phyloP scores from a whole-genome alignment of 1,140 invertebrate species.

The Cepaea nemoralis region DNA sequence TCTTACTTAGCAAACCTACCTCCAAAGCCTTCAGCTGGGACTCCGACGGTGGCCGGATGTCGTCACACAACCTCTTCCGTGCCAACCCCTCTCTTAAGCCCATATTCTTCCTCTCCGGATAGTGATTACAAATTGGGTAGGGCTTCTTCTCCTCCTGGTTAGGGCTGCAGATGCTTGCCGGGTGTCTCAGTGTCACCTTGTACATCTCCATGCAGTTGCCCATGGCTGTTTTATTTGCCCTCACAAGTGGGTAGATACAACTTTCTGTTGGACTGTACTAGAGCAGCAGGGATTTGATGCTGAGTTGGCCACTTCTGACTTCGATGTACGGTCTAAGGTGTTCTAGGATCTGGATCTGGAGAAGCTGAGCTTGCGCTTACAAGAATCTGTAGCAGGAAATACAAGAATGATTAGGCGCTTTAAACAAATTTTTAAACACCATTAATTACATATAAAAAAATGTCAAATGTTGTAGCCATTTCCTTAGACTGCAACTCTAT shows the following conservation, averaged over 20 bases:
- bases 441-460: too few species aligned
- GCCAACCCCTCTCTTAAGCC: slow-evolving; percentile 39
- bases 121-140: slow-evolving; percentile 4
- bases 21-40: slow-evolving; percentile 50
- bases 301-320: too few species aligned
- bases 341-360: too few species aligned
- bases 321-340: too few species aligned
- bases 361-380: too few species aligned
- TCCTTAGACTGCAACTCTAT: too few species aligned
- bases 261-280: not conserved
- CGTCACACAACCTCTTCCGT: slow-evolving; percentile 44
- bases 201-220: slow-evolving; percentile 53
- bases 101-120: not conserved
- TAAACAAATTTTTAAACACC: too few species aligned
- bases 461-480: too few species aligned
- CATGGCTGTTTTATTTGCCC: slow-evolving; percentile 21
- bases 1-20: slow-evolving; percentile 29
- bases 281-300: too few species aligned
- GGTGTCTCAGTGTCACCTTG: slow-evolving; percentile 47
- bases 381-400: too few species aligned
- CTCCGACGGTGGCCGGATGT: slow-evolving; percentile 49
- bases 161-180: slow-evolving; percentile 34
- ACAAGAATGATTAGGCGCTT: too few species aligned
- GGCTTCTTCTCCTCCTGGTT: slow-evolving; percentile 23
- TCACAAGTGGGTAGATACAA: not conserved